These are phyloP conservation scores for Eumaeus atala DNA, from an alignment of 1,140 invertebrate species.

Conservation along the genomic window DNA sequence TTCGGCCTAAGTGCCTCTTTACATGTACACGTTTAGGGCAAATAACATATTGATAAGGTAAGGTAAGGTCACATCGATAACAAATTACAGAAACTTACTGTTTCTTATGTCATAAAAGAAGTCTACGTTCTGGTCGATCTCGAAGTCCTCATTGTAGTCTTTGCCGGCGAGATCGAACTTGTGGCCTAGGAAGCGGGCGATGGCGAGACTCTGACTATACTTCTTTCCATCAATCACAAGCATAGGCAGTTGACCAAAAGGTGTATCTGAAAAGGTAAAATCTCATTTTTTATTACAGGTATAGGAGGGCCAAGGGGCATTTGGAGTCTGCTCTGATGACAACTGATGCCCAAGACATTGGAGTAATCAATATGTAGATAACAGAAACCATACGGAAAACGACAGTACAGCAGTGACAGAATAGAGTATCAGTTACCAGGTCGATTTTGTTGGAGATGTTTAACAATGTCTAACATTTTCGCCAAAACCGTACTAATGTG, in stretches of 20 bases:
- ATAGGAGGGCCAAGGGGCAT: too few species aligned
- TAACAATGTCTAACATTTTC: background rate
- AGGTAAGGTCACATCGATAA: background rate
- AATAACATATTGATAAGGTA: too few species aligned
- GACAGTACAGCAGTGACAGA: too few species aligned
- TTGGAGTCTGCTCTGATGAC: too few species aligned
- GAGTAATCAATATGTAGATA: too few species aligned
- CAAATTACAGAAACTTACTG: slow-evolving; percentile 22
- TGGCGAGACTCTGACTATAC: slow-evolving; percentile 78
- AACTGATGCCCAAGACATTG: too few species aligned
- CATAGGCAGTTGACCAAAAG: slow-evolving; percentile 79
- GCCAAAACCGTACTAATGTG: background rate
- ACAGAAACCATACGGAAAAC: too few species aligned
- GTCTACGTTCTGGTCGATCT: slow-evolving; percentile 77
- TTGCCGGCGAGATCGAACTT: slow-evolving; percentile 75
- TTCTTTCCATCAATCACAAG: slow-evolving; percentile 80
- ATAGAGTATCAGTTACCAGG: background rate
- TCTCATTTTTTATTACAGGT: too few species aligned
- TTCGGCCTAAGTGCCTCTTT: too few species aligned
- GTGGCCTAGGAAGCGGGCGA: slow-evolving; percentile 77
- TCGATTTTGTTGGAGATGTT: background rate
- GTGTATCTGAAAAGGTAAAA: slow-evolving; percentile 28
- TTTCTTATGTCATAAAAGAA: slow-evolving; percentile 69
- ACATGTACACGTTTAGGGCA: too few species aligned
- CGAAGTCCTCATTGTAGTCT: slow-evolving; percentile 76